Conservation (phyloP, 2,113 vertebrate genomes). For the Bujurquina vittata region DNA sequence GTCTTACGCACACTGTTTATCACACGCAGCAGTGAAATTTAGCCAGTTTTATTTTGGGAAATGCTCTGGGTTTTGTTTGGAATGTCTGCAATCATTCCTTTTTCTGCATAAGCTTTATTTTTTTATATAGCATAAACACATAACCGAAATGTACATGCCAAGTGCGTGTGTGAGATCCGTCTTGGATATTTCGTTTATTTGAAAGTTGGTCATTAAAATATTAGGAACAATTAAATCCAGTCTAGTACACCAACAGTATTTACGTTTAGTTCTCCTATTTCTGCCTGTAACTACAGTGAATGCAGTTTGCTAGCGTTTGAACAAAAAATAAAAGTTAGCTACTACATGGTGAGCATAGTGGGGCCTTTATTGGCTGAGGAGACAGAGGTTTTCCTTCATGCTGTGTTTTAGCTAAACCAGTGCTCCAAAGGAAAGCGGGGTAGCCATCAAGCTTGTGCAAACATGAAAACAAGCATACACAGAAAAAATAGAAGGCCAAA, state of each 20-base stretch:
- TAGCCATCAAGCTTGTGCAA: no score
- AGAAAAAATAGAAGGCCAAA: not conserved
- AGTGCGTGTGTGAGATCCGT: not conserved
- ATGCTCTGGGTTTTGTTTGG: constrained; percentile 36
- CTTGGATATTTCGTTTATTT: not conserved
- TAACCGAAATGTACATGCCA: not conserved
- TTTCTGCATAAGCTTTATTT: constrained; percentile 9
- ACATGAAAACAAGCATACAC: not conserved
- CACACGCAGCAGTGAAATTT: constrained; percentile 41
- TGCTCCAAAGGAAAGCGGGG: not conserved
- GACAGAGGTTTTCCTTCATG: not conserved
- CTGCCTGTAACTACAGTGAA: not conserved
- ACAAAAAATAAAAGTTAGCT: not conserved
- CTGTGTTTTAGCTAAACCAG: not conserved
- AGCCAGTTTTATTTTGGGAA: constrained; percentile 43
- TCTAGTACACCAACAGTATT: not conserved
- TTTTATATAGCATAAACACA: not conserved
- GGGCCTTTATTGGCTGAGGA: not conserved
- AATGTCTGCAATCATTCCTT: constrained; percentile 11
- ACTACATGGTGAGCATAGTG: not conserved
- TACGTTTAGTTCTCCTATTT: not conserved
- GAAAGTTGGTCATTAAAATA: not conserved
- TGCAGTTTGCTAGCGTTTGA: not conserved
- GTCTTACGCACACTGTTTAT: constrained; percentile 62
- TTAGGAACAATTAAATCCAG: not conserved